Percentiles rank a stretch among this genome's conserved stretches.
phyloP scores from a whole-genome alignment of 1,140 invertebrate genomes.

The Leptonema lineaticorne region DNA sequence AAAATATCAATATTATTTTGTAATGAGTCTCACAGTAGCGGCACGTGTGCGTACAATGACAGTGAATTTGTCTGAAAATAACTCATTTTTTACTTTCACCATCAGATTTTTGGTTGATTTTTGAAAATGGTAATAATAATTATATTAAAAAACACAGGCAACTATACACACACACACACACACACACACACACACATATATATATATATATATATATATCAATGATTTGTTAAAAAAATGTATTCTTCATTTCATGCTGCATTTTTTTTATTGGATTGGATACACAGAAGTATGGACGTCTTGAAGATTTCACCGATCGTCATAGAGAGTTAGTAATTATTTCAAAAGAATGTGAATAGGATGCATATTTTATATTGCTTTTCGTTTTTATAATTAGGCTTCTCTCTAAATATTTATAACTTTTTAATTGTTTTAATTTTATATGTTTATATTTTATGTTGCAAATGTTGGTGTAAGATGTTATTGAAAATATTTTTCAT shows the following conservation, averaged over 20 bases:
- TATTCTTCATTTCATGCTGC: constrained; percentile 12
- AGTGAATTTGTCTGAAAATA: not conserved
- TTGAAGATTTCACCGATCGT: not conserved
- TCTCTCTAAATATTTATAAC: too few relatives aligned
- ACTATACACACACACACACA: too few relatives aligned
- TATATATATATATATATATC: too few relatives aligned
- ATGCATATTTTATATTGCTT: too few relatives aligned
- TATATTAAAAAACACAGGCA: too few relatives aligned
- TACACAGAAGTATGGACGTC: not conserved
- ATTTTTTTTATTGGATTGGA: not conserved
- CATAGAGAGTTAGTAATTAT: not conserved
- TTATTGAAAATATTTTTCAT: too few relatives aligned
- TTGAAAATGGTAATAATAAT: too few relatives aligned
- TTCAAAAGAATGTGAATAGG: not conserved
- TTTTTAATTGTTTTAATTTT: not conserved
- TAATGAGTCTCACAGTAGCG: too few relatives aligned
- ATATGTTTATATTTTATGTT: not conserved
- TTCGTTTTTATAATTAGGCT: too few relatives aligned
- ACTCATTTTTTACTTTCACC: not conserved
- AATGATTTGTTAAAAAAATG: too few relatives aligned
- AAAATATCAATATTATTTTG: too few relatives aligned
- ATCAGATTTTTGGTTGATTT: not conserved
- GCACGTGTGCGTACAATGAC: not conserved
- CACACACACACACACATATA: too few relatives aligned
- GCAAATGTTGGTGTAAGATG: not conserved